Evolutionary conservation across 2,888 invertebrate genomes (phyloP).

Genomic region (Empis stercorea): DNA sequence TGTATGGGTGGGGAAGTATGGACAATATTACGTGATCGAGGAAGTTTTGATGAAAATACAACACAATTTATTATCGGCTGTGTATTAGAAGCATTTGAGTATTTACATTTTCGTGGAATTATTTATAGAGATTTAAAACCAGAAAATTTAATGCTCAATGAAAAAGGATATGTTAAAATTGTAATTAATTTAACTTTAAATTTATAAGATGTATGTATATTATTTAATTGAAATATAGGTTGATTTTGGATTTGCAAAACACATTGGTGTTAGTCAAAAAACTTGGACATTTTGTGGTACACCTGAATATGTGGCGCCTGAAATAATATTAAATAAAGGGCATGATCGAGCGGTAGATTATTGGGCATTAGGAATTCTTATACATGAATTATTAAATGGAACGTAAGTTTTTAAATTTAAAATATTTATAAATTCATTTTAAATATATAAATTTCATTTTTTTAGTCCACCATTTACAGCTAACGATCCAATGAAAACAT

Average conservation of each 20-base stretch:
- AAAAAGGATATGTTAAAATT: slow-evolving; percentile 76
- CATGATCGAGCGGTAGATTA: slow-evolving; percentile 79
- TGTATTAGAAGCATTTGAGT: slow-evolving; percentile 84
- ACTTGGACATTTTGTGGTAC: slow-evolving; percentile 98
- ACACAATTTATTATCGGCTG: slow-evolving; percentile 84
- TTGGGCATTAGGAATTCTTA: slow-evolving; percentile 84
- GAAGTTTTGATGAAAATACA: slow-evolving; percentile 67
- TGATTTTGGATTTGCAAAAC: slow-evolving; percentile 90
- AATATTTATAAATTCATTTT: not conserved
- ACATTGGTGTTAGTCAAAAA: slow-evolving; percentile 63
- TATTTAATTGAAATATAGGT: slow-evolving; percentile 40
- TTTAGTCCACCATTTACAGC: slow-evolving; percentile 71
- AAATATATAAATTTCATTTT: no score
- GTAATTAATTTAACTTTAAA: no score
- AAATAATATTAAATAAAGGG: slow-evolving; percentile 75
- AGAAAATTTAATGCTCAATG: slow-evolving; percentile 81
- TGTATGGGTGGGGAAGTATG: slow-evolving; percentile 92
- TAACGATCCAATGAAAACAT: slow-evolving; percentile 87
- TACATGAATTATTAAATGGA: slow-evolving; percentile 77
- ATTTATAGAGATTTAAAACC: slow-evolving; percentile 88
- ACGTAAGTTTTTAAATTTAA: slow-evolving; percentile 42
- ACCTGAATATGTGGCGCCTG: slow-evolving; percentile 80
- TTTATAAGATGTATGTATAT: no score
- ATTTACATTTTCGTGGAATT: slow-evolving; percentile 72
- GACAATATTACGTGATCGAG: slow-evolving; percentile 78